Evolutionary conservation across 2,888 invertebrate species (phyloP), one percentile per base, ranked within the genome.

Genomic region (Odontothrips loti): DNA sequence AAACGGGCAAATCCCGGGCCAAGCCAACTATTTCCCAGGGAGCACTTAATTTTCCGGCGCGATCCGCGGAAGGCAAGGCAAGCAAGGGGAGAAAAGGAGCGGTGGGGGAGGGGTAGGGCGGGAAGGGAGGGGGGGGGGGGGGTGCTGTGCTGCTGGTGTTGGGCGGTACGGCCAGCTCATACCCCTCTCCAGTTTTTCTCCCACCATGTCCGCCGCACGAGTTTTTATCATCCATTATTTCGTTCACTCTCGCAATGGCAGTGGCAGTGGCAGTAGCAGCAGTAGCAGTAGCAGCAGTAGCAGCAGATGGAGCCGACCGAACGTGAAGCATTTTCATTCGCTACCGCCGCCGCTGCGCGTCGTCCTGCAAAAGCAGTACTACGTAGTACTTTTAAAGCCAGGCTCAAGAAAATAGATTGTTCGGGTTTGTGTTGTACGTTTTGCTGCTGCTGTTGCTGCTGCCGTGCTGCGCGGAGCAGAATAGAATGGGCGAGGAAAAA

Each of bases 21-120:
- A 11, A 27, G 68, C 68, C 68, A 75, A 75, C 68, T 75, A 75
- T 75, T 75, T 75, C 68, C 68, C 68, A 75, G 68, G 68, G 68
- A 75, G 68, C 68, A 23, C 68, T 75, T 75, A 75, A 75, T 75
- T 75, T 75, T 75, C 68, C 68, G 27, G 23, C 27, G 68, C 68
- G 68, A 75, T 75, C 68, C 68, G 68, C 68, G 68, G 8, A 58
- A 20, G 51, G 58, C 58, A 20, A 58, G 58, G 58, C 20, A 58
- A 20, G 58, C 58, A 20, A 20, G 17, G 58, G 58, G 68, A 11
- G 4, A 11, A n/a, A n/a, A 3, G 63, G 63, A 1, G 63, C 12
- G 63, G 10, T 17, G n/a, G 6, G 63, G 63, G 68, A 11, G 68
- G 68, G 23, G 23, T 23, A 23, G 68, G 63, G 63, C 63, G 63